Conservation (phyloP, 1,140 invertebrate genomes). For the Atta texana region DNA sequence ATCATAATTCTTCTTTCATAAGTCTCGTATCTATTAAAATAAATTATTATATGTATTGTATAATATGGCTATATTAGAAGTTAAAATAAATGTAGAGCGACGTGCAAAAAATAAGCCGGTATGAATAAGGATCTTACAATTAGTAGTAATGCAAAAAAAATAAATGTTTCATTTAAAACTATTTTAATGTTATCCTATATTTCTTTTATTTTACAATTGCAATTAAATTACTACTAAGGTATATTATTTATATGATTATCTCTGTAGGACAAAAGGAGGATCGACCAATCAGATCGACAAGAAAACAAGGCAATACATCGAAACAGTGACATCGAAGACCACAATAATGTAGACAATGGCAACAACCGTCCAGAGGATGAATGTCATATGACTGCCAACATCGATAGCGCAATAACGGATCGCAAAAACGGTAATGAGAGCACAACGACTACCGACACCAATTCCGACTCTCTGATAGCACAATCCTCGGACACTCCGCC, state of each 20-base stretch:
- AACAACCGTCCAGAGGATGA: constrained; percentile 63
- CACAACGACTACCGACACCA: constrained; percentile 79
- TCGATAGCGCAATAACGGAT: constrained; percentile 43
- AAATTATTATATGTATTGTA: not conserved
- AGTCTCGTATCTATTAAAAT: not conserved
- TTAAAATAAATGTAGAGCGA: not conserved
- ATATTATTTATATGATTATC: not conserved
- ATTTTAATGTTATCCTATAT: not conserved
- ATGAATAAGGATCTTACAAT: not conserved
- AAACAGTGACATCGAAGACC: constrained; percentile 58
- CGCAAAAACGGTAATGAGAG: constrained; percentile 77
- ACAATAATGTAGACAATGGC: constrained; percentile 65
- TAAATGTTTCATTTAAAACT: not conserved
- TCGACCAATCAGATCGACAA: not conserved
- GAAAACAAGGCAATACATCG: constrained; percentile 53
- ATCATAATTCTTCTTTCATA: not conserved
- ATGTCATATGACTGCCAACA: constrained; percentile 22
- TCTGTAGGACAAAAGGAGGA: constrained; percentile 15
- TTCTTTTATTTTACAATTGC: not conserved
- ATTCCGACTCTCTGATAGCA: constrained; percentile 79
- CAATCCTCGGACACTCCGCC: constrained; percentile 76
- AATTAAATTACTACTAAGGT: not conserved
- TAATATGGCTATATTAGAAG: not conserved
- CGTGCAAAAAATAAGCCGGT: not conserved
- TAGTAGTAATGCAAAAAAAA: not conserved